These are phyloP conservation scores for Peucedramus taeniatus DNA, from an alignment of 2,113 vertebrate genomes.

Conservation along the genomic window DNA sequence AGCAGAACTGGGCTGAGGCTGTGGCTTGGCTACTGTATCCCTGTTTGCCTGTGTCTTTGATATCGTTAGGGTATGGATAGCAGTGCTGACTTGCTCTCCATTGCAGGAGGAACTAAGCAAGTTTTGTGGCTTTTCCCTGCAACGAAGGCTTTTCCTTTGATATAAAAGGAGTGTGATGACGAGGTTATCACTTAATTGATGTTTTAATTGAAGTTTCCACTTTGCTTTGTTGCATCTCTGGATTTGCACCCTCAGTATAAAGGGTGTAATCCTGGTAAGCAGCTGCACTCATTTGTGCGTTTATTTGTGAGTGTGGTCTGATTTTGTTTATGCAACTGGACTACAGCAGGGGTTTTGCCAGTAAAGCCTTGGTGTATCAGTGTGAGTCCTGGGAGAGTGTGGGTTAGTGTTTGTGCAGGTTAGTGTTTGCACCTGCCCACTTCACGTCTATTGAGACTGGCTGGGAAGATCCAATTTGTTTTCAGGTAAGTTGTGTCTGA, in stretches of 20 bases:
- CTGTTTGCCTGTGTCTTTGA: not conserved
- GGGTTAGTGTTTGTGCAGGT: not conserved
- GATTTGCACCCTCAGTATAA: not conserved
- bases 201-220: not conserved
- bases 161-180: not conserved
- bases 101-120: not conserved
- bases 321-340: not conserved
- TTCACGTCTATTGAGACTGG: not conserved
- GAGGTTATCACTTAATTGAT: not conserved
- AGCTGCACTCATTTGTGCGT: not conserved
- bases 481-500: not conserved
- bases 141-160: too few species aligned
- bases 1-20: not conserved
- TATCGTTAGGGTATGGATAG: not conserved
- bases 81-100: not conserved
- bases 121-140: not conserved
- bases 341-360: not conserved
- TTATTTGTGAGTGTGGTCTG: not conserved
- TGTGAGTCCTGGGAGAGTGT: not conserved
- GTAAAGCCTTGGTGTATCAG: not conserved
- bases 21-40: not conserved
- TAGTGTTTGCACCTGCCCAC: not conserved
- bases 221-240: not conserved
- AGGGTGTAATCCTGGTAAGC: not conserved
- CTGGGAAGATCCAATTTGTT: not conserved